phyloP scores from a whole-genome alignment of 37 sponge, comb jelly and placozoan genomes.

The Beroe forskalii region DNA sequence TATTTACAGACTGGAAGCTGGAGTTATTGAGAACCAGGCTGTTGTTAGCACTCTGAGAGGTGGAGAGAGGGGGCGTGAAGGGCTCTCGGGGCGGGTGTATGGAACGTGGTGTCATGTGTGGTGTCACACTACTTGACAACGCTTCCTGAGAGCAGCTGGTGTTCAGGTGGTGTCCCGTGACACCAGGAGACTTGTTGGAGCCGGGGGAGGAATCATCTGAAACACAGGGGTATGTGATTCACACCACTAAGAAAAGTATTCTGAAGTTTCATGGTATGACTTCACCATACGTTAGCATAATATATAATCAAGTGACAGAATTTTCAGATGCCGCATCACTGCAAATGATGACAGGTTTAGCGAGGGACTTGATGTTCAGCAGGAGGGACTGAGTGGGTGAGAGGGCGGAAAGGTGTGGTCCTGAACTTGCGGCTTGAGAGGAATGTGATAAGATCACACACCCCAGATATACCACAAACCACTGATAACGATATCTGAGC shows the following conservation, averaged over 20 bases:
- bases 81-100: conserved; percentile 12
- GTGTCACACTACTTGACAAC: background rate
- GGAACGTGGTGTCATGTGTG: background rate
- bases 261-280: too few species aligned
- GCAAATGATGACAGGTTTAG: background rate
- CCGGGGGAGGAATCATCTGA: background rate
- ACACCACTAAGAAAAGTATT: too few species aligned
- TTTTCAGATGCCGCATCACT: too few species aligned
- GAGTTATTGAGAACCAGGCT: conserved; percentile 30
- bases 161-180: background rate
- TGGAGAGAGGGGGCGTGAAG: conserved; percentile 64
- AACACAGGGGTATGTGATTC: background rate
- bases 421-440: background rate
- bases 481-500: conserved; percentile 37
- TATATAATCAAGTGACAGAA: too few species aligned
- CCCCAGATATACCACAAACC: conserved; percentile 37
- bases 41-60: background rate
- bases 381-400: conserved; percentile 54
- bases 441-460: conserved; percentile 59
- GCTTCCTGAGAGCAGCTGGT: background rate
- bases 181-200: background rate
- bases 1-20: conserved; percentile 12
- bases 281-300: too few species aligned
- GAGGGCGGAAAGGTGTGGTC: background rate
- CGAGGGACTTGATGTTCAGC: conserved; percentile 21